Evolutionary conservation across 2,113 vertebrate species (phyloP).

Genomic region (Ctenomys sociabilis): DNA sequence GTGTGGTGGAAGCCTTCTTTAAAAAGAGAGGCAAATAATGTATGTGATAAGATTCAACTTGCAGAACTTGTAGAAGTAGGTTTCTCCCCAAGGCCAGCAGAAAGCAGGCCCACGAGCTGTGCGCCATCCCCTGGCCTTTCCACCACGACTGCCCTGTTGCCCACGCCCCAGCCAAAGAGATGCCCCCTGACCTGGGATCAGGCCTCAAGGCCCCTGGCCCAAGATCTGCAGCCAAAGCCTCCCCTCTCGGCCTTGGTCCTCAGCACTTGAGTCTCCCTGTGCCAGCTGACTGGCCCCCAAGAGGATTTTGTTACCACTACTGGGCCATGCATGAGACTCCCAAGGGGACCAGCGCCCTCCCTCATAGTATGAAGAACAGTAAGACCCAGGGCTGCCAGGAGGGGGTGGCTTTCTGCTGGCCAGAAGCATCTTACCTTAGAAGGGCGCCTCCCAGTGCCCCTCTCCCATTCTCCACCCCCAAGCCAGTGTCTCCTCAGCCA

Average conservation of each 20-base stretch:
- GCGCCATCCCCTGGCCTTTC: accelerated
- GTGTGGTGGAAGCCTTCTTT: constrained; percentile 74
- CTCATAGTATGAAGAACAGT: not conserved
- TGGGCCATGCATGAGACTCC: not conserved
- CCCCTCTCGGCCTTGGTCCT: not conserved
- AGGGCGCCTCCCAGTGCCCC: accelerated
- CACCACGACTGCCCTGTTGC: not conserved
- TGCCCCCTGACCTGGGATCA: accelerated
- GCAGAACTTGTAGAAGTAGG: constrained; percentile 22
- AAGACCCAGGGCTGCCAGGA: no score
- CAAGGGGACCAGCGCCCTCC: not conserved
- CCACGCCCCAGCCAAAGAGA: not conserved
- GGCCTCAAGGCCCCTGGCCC: not conserved
- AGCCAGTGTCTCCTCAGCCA: not conserved
- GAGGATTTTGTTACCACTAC: not conserved
- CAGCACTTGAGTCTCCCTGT: not conserved
- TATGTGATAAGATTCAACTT: not conserved
- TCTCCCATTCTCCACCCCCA: not conserved
- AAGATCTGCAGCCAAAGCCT: not conserved
- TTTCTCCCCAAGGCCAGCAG: not conserved
- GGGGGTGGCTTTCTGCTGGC: not conserved
- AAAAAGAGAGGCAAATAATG: constrained; percentile 72
- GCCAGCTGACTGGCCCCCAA: no score
- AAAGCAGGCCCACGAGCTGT: not conserved
- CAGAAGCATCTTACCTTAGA: not conserved